A percentile compares a stretch with the other conserved stretches of the same genome.
phyloP scores from a whole-genome alignment of 1,140 invertebrate genomes.

The Drosophila miranda region DNA sequence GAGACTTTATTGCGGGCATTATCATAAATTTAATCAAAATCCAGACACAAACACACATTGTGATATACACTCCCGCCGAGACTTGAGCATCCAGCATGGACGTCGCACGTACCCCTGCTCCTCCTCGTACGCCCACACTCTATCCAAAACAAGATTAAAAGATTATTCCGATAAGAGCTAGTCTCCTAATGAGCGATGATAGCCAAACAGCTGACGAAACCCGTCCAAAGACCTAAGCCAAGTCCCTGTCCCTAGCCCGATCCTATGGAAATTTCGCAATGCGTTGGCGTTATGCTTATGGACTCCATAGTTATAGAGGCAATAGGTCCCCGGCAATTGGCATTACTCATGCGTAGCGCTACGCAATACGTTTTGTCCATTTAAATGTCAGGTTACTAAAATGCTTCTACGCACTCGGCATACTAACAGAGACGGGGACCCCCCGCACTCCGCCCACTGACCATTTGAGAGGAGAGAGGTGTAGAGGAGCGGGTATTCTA shows the following conservation, averaged over 20 bases:
- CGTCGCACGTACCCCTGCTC: not conserved
- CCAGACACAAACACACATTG: slow-evolving; percentile 35
- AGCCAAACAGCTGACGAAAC: slow-evolving; percentile 7
- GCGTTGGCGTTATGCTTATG: slow-evolving; percentile 34
- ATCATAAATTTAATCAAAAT: slow-evolving; percentile 79
- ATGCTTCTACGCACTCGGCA: slow-evolving; percentile 51
- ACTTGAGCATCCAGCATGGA: slow-evolving; percentile 25
- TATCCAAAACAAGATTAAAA: slow-evolving; percentile 42
- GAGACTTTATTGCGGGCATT: slow-evolving; percentile 58
- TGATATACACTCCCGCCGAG: slow-evolving; percentile 27
- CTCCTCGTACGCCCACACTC: not conserved
- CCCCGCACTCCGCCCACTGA: not conserved
- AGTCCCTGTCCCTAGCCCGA: too few relatives aligned
- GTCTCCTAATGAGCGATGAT: slow-evolving; percentile 30
- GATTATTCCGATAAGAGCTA: slow-evolving; percentile 43
- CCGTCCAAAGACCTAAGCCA: too few relatives aligned
- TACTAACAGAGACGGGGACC: slow-evolving; percentile 30
- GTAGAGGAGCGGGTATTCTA: slow-evolving; percentile 4
- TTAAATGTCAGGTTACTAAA: slow-evolving; percentile 54
- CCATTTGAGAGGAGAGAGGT: not conserved
- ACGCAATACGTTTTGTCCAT: slow-evolving; percentile 65
- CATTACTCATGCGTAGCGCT: slow-evolving; percentile 74
- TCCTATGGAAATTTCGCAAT: too few relatives aligned
- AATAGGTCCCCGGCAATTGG: slow-evolving; percentile 38
- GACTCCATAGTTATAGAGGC: slow-evolving; percentile 30